A percentile compares a stretch with the other conserved stretches of the same genome.
phyloP scores from a whole-genome alignment of 2,888 invertebrate species.

The Mesopsocus fuscifrons region DNA sequence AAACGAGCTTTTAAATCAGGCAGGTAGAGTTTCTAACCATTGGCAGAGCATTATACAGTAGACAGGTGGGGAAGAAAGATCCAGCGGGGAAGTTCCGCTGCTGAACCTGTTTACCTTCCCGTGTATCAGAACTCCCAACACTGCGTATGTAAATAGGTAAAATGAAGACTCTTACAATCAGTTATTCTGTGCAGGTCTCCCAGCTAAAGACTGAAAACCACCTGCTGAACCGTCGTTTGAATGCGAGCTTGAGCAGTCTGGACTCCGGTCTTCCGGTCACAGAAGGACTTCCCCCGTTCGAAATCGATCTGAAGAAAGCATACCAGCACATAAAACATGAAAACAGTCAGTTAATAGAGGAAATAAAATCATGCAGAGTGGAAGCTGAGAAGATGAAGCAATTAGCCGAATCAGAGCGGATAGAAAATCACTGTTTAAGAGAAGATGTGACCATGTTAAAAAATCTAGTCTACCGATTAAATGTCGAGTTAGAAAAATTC shows the following conservation, averaged over 20 bases:
- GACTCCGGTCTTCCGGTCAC: conserved; percentile 1
- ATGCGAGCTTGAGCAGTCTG: conserved; percentile 4
- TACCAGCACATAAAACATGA: conserved; percentile 7
- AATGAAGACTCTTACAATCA: no score
- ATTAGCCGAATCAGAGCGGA: neutral
- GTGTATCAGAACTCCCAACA: no score
- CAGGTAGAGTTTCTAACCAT: no score
- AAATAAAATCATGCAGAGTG: neutral
- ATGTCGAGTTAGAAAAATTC: conserved; percentile 5
- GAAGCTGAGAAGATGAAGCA: neutral
- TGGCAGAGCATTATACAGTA: no score
- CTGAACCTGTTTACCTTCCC: no score
- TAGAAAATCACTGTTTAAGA: conserved; percentile 2
- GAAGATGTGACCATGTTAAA: neutral
- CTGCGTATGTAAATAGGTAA: no score
- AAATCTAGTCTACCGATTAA: conserved; percentile 7
- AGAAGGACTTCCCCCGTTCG: conserved; percentile 6
- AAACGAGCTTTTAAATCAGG: no score
- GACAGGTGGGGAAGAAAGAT: no score
- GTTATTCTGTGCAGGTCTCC: no score
- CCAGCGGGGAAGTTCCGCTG: no score
- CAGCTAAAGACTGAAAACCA: conserved; percentile 3
- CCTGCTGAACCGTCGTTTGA: neutral
- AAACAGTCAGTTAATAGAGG: conserved; percentile 5
- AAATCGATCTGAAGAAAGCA: conserved; percentile 1